Conservation (phyloP, 37 sponge, comb jelly and placozoan genomes). For the Aphrocallistes beatrix region DNA sequence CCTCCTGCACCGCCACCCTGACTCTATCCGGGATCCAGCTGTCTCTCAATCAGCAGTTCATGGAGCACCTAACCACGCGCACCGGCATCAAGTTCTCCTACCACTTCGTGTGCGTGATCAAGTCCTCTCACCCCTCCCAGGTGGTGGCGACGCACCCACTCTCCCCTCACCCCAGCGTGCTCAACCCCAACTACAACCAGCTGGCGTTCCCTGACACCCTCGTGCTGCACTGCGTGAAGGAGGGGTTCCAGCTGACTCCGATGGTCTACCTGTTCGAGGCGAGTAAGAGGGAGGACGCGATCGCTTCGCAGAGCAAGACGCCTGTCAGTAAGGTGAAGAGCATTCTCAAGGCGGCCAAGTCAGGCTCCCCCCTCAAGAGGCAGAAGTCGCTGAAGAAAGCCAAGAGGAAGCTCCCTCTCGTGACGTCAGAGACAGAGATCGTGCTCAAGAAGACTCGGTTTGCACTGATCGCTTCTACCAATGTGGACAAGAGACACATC, state of each 20-base stretch:
- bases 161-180: background rate
- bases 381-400: background rate
- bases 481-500: background rate
- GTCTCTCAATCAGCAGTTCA: slow-evolving; percentile 15
- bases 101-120: slow-evolving; percentile 5
- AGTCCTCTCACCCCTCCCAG: background rate
- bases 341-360: background rate
- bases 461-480: background rate
- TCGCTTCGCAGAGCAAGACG: background rate
- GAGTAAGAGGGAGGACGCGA: background rate
- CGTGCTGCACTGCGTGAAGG: background rate
- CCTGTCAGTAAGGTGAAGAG: background rate
- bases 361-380: slow-evolving; percentile 1
- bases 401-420: background rate
- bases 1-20: background rate
- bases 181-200: slow-evolving; percentile 2
- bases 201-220: background rate
- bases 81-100: background rate
- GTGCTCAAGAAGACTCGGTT: background rate
- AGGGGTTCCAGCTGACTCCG: background rate
- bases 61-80: background rate
- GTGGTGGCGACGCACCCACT: slow-evolving; percentile 8
- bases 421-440: background rate
- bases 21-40: background rate
- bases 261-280: slow-evolving; percentile 10